Conservation (phyloP, 2,113 vertebrate species). For the Echinops telfairi region DNA sequence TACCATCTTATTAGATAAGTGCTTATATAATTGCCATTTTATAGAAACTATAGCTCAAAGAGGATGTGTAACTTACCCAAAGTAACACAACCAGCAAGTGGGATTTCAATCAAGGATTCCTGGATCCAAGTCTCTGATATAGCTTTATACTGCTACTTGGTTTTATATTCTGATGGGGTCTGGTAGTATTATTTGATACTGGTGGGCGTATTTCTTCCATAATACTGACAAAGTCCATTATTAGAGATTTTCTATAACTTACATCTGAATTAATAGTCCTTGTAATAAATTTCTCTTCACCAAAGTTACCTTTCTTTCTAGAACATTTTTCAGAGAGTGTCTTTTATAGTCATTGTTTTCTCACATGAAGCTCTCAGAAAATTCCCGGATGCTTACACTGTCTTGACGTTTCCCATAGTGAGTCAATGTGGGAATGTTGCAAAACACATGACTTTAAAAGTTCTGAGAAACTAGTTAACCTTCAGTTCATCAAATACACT, state of each 20-base stretch:
- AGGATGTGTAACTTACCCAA: neutral
- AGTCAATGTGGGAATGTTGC: slow-evolving; percentile 47
- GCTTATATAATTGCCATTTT: neutral
- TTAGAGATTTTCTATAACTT: too few relatives aligned
- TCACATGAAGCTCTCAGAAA: slow-evolving; percentile 10
- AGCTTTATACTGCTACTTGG: too few relatives aligned
- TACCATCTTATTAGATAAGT: neutral
- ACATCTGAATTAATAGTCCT: too few relatives aligned
- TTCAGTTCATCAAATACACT: neutral
- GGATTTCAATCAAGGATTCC: neutral
- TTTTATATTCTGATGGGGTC: too few relatives aligned
- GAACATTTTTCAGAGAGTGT: slow-evolving; percentile 7
- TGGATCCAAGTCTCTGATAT: neutral
- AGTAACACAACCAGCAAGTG: neutral
- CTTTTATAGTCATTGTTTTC: slow-evolving; percentile 15
- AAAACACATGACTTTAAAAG: neutral
- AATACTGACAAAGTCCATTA: too few relatives aligned
- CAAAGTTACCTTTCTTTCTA: neutral
- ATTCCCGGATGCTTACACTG: neutral
- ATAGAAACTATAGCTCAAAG: neutral
- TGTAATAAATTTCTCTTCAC: neutral
- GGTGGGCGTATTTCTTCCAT: too few relatives aligned
- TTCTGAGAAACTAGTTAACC: slow-evolving; percentile 51
- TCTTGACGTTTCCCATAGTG: slow-evolving; percentile 61
- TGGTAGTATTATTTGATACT: too few relatives aligned